Base-by-base conservation (phyloP, 2,888 invertebrate species). In the Horisme vitalbata region DNA sequence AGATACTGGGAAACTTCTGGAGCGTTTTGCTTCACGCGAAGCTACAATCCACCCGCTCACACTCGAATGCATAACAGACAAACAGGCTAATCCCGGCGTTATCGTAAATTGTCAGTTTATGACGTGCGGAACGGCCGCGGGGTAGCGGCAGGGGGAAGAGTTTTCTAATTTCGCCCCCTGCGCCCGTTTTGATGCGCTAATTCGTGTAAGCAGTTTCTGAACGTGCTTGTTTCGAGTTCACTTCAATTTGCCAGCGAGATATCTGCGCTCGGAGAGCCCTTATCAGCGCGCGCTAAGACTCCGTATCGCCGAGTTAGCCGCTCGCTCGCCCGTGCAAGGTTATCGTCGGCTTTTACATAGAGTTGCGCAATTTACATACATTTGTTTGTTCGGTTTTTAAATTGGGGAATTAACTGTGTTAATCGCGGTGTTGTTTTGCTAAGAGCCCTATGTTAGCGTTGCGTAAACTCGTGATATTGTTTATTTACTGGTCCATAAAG, bases 21-120 rank as follows among this genome's bases (percentile, higher is more conserved):
- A 59, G 59, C 66, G 65, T 68, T 71, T 63, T 71, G 64, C 67
- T 75, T 65, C 72, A 62, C 77, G 64, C 72, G 68, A 33, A 37
- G 38, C 21, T 27, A 62, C 65, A 64, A 59, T 64, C 61, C 52
- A 31, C 54, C 59, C 50, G 48, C 65, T 66, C 67, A 62, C 65
- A 71, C 70, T 70, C 80, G 80, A 79, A 83, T 83, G 86, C 86
- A 83, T 82, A 81, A 83, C 86, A 87, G 83, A 86, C 88, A 88
- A 86, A 88, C 87, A 84, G 71, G 88, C 89, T 90, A 90, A 90
- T 90, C 90, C 90, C 80, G 76, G 76, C 82, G 86, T 88, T 89
- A 90, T 89, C 90, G 90, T 90, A 90, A 90, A 90, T 90, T 87
- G 90, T 90, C 89, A 90, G 88, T 90, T 90, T 90, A 90, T 90